Base-by-base conservation (phyloP, 2,888 invertebrate species). In the Sinhomidia bicolor region DNA sequence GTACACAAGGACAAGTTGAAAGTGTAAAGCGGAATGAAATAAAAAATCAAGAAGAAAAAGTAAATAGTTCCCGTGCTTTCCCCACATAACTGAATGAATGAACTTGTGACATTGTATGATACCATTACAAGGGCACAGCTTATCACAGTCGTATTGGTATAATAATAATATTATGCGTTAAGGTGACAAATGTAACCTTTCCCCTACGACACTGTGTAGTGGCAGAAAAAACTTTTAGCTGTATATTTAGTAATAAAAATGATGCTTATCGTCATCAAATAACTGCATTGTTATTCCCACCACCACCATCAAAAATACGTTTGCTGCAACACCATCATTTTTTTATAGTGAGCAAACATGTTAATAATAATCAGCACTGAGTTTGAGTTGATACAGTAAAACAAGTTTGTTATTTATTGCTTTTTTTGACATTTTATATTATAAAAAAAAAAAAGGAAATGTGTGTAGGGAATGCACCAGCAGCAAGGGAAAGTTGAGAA, bases 371-470 rank as follows among this genome's bases (percentile, higher is more conserved):
- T 62, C 62, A 62, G 32, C 10, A 62, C 14, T 29, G 62, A 29
- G 57, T 57, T 57, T 23, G 62, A 29, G 57, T 9, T 57, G 62
- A n/a, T n/a, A n/a, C n/a, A n/a, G 26, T 10, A 36, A 68, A 36
- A 68, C 36, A 68, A 68, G 68, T 68, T 68, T 68, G 36, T 36
- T 68, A 68, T 68, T 68, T 68, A 68, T 68, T 68, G 17, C 68
- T 36, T 68, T 36, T 65, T 68, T 17, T 29, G 10, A 3, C n/a
- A 23, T 3, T 36, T 36, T n/a, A 4, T 5, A n/a, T 36, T 62
- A 29, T 17, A 9, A 1, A 14, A 32, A 36, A n/a, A n/a, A n/a
- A n/a, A n/a, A n/a, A n/a, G n/a, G n/a, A n/a, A n/a, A n/a, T n/a
- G n/a, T n/a, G n/a, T n/a, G n/a, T n/a, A n/a, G n/a, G n/a, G n/a